Percentiles rank a stretch among this genome's conserved stretches.
phyloP scores from a whole-genome alignment of 2,888 invertebrate genomes.

The Ectropis crepuscularia region DNA sequence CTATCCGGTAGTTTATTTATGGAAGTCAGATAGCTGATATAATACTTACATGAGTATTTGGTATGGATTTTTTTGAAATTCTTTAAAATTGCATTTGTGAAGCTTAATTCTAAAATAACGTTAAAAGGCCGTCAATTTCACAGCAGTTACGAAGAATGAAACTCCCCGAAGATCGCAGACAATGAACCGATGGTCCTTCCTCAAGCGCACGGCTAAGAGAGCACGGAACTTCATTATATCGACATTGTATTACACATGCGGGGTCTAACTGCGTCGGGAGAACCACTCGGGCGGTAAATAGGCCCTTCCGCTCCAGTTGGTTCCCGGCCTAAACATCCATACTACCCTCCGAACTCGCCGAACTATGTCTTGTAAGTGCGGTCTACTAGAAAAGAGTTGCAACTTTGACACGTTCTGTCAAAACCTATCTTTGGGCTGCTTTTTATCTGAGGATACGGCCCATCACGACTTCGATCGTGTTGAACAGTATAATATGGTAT shows the following conservation, averaged over 20 bases:
- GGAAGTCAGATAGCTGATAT: too few relatives aligned
- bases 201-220: constrained; percentile 19
- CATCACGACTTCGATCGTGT: too few relatives aligned
- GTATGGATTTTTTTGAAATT: too few relatives aligned
- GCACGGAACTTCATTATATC: constrained; percentile 55
- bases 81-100: too few relatives aligned
- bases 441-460: too few relatives aligned
- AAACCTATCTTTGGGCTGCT: too few relatives aligned
- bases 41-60: too few relatives aligned
- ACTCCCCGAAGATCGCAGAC: constrained; percentile 18
- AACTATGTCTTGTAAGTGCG: constrained; percentile 17
- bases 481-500: too few relatives aligned
- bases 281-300: constrained; percentile 75
- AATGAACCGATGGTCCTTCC: constrained; percentile 24
- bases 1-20: too few relatives aligned
- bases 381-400: constrained; percentile 1
- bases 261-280: constrained; percentile 66
- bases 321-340: constrained; percentile 65
- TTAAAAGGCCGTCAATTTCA: constrained; percentile 1
- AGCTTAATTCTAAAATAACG: not conserved
- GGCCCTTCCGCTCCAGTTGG: constrained; percentile 78
- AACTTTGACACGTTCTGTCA: not conserved
- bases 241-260: constrained; percentile 54
- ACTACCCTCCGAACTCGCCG: constrained; percentile 30
- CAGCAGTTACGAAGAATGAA: not conserved